These are phyloP conservation scores for Nomada hirtipes DNA, from an alignment of 2,888 invertebrate genomes.

Conservation along the genomic window DNA sequence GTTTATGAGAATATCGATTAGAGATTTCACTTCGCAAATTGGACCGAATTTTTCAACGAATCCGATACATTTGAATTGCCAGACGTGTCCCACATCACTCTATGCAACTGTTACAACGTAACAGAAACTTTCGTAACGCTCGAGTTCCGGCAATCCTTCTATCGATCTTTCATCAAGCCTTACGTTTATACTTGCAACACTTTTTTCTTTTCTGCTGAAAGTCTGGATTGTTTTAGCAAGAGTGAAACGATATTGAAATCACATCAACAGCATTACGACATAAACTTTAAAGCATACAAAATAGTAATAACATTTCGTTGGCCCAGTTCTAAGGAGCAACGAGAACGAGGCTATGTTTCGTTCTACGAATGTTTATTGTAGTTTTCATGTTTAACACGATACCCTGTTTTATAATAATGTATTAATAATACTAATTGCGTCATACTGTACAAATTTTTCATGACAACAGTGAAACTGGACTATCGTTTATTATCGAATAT, in stretches of 20 bases:
- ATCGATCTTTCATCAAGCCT: conserved; percentile 57
- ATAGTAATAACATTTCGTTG: neutral
- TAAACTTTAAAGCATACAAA: conserved; percentile 20
- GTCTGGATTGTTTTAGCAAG: conserved; percentile 40
- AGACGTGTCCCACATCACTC: conserved; percentile 48
- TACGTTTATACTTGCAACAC: conserved; percentile 51
- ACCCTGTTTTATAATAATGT: too few relatives aligned
- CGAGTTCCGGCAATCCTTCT: conserved; percentile 54
- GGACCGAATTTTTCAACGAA: conserved; percentile 27
- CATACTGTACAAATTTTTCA: neutral
- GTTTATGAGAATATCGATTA: neutral
- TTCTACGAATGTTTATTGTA: too few relatives aligned
- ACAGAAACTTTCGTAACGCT: conserved; percentile 50
- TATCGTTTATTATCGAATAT: neutral
- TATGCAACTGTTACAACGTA: conserved; percentile 42
- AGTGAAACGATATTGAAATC: conserved; percentile 50
- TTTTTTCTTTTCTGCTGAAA: conserved; percentile 38
- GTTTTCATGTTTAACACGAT: too few relatives aligned
- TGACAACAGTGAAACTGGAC: neutral
- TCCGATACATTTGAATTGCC: conserved; percentile 35
- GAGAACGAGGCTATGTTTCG: too few relatives aligned
- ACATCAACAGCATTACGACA: conserved; percentile 23
- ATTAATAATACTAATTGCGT: too few relatives aligned
- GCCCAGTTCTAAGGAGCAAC: neutral
- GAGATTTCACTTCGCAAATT: conserved; percentile 36